These are phyloP conservation scores for Notodonta dromedarius DNA, from an alignment of 2,888 invertebrate species.

Conservation along the genomic window DNA sequence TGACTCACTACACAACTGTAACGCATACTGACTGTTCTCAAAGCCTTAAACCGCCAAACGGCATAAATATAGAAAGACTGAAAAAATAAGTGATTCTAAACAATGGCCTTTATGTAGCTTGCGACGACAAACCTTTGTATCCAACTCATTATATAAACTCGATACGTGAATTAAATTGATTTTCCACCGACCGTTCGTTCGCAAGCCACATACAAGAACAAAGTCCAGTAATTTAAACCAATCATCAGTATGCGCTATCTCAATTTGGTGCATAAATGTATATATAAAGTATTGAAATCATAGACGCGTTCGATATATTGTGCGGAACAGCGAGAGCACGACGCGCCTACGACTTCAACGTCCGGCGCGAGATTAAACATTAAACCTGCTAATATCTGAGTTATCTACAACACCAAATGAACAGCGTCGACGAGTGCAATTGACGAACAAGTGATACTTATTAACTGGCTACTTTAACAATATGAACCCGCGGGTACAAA, in stretches of 20 bases:
- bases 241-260: constrained; percentile 55
- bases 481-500: constrained; percentile 71
- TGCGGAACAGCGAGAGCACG: constrained; percentile 29
- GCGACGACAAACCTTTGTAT: constrained; percentile 10
- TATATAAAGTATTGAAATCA: constrained; percentile 46
- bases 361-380: constrained; percentile 52
- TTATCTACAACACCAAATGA: constrained; percentile 71
- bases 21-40: constrained; percentile 40
- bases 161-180: background rate
- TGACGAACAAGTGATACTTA: constrained; percentile 83
- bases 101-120: constrained; percentile 17
- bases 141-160: background rate
- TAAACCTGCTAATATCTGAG: constrained; percentile 62
- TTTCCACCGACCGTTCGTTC: constrained; percentile 9
- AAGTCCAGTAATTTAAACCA: constrained; percentile 24
- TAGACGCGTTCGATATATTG: constrained; percentile 42
- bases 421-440: constrained; percentile 80
- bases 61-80: background rate
- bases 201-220: constrained; percentile 35
- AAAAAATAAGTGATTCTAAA: constrained; percentile 8
- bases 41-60: constrained; percentile 5
- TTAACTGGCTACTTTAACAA: constrained; percentile 80
- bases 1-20: constrained; percentile 27
- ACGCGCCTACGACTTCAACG: constrained; percentile 53
- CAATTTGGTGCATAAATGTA: constrained; percentile 33